These are phyloP conservation scores for Channa maculata DNA, from an alignment of 2,113 vertebrate species.

Conservation along the genomic window DNA sequence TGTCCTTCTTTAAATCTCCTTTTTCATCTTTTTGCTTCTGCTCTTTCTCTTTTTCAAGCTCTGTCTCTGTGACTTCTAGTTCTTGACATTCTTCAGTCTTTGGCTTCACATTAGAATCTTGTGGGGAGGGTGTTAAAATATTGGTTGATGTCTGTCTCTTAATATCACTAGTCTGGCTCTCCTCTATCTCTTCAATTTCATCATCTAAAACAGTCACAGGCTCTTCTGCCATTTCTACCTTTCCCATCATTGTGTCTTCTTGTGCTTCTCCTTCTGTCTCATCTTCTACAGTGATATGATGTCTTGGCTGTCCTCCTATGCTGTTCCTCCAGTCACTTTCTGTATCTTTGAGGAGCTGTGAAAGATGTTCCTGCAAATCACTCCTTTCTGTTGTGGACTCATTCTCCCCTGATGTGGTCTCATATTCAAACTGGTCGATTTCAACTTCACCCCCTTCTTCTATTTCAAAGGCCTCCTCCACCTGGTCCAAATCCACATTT, in stretches of 20 bases:
- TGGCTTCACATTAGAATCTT: background rate
- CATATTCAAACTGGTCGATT: background rate
- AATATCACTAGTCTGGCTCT: slow-evolving; percentile 4
- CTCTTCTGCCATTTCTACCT: slow-evolving; percentile 48
- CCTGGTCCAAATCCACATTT: slow-evolving; percentile 16
- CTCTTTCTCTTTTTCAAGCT: background rate
- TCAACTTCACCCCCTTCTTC: slow-evolving; percentile 4
- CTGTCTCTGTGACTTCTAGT: background rate
- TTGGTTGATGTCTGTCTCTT: background rate
- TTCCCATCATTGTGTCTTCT: slow-evolving; percentile 1
- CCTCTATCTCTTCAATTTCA: slow-evolving; percentile 8
- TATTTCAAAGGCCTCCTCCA: slow-evolving; percentile 21
- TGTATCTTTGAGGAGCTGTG: background rate
- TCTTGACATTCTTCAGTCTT: background rate
- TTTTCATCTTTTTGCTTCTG: background rate
- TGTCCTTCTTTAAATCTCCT: background rate
- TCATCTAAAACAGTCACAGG: slow-evolving; percentile 63
- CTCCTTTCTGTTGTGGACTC: background rate
- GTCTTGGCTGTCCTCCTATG: slow-evolving; percentile 1
- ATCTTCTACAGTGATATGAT: background rate
- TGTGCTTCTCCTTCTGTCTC: background rate
- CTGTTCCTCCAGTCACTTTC: background rate
- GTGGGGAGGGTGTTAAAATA: background rate
- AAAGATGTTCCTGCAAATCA: slow-evolving; percentile 8
- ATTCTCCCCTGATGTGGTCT: background rate